Conservation (phyloP, 2,113 vertebrate genomes). For the Podiceps cristatus region DNA sequence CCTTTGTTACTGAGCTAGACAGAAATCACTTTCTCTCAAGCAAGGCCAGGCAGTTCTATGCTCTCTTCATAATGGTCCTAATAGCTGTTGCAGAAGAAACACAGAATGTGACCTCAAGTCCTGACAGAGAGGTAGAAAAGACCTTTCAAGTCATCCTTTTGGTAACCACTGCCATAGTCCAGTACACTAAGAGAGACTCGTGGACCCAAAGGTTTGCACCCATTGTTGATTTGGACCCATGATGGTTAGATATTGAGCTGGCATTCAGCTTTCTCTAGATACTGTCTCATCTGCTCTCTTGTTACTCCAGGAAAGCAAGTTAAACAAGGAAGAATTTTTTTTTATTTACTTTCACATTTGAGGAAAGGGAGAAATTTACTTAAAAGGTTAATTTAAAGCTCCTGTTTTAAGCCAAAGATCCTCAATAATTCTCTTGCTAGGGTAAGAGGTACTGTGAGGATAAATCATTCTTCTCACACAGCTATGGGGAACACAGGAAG, state of each 20-base stretch:
- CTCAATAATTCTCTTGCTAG: background rate
- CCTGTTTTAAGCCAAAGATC: background rate
- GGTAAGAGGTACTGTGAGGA: background rate
- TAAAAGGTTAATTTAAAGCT: background rate
- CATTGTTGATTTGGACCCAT: background rate
- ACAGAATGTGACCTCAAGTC: background rate
- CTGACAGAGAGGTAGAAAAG: background rate
- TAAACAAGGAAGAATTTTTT: background rate
- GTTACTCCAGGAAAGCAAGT: background rate
- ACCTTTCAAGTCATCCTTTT: background rate
- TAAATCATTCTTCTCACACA: background rate
- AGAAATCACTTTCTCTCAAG: background rate
- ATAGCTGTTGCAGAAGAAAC: background rate
- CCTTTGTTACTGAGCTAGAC: background rate
- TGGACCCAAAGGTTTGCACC: background rate
- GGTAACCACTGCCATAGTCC: background rate
- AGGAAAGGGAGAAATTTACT: background rate
- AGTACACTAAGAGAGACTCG: background rate
- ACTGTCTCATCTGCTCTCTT: background rate
- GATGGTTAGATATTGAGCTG: background rate
- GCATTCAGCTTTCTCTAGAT: background rate
- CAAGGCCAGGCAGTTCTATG: background rate
- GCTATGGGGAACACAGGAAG: background rate
- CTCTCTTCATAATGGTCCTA: background rate
- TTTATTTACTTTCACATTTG: background rate